Base-by-base conservation (phyloP, 2,888 invertebrate species). In the Drosophila stalkeri region DNA sequence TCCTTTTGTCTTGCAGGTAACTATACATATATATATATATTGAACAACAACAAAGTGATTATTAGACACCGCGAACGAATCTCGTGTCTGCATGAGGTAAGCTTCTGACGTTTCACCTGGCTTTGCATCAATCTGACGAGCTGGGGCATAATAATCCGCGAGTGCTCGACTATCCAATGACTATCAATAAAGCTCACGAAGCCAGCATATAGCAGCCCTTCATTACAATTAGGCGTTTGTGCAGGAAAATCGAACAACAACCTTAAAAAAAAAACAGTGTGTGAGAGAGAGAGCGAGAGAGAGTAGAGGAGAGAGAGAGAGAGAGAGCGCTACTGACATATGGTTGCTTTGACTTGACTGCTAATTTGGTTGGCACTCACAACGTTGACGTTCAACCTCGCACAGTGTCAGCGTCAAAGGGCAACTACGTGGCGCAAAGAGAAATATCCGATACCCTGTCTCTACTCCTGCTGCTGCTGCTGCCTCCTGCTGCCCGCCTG, bases 1-100 rank as follows among this genome's bases (percentile, higher is more conserved):
- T 62, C 18, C 39, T 12, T 56, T 66, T 81, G 51, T 44, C 54
- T 83, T 80, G 35, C 81, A 84, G 85, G 81, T 81, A 81, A 81
- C 35, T 74, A 80, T 3, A 44, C 7, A 9, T 3, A 8, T 6
- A 23, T 2, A 9, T 2, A 2, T 12, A 8, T n/a, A 41, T n/a
- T 4, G 18, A 18, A 20, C 23, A 39, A 41, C 46, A 46, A 23
- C 23, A 57, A 57, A 11, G 35, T 37, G 37, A 18, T 20, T 23
- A 11, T 35, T 44, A 2, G 27, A 9, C 14, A 41, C 18, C 4
- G 43, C 14, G 3, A 23, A n/a, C 2, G n/a, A 14, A 6, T n/a
- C 20, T 33, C 31, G 23, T 27, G 12, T 23, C 39, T 33, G 33
- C 12, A 12, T 41, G 20, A 57, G 63, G 72, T 72, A 72, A 72